These are phyloP conservation scores for Pseudopodoces humilis DNA, from an alignment of 2,113 vertebrate genomes.

Conservation along the genomic window DNA sequence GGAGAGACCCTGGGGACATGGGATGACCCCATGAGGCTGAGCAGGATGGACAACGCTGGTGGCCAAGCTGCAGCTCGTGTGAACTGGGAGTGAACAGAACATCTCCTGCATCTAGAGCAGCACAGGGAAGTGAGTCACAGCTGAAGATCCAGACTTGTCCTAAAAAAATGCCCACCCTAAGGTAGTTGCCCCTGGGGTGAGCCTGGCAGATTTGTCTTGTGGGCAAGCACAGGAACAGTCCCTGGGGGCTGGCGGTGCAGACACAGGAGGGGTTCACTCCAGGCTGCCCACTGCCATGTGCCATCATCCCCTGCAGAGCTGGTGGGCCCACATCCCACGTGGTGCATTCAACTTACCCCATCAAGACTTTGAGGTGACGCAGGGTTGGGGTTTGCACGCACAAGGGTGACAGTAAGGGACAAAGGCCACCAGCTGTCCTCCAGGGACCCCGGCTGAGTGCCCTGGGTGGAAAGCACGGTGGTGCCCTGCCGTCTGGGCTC, in stretches of 20 bases:
- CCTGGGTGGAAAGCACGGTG: background rate
- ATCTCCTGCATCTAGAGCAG: background rate
- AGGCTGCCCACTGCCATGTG: fast-evolving
- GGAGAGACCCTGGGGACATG: background rate
- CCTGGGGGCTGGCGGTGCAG: fast-evolving
- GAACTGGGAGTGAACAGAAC: background rate
- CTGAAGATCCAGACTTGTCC: background rate
- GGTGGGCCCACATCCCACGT: fast-evolving
- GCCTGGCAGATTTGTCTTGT: fast-evolving
- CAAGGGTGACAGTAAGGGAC: background rate
- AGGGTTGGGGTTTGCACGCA: background rate
- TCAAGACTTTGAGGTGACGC: fast-evolving
- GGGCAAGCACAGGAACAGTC: background rate
- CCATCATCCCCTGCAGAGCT: fast-evolving
- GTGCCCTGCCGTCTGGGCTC: conserved; percentile 45
- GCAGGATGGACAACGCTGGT: background rate
- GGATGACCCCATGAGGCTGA: fast-evolving
- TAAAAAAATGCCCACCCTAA: too few relatives aligned
- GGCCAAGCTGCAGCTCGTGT: fast-evolving
- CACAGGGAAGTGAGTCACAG: background rate
- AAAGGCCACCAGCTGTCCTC: conserved; percentile 35
- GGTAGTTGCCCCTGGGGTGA: fast-evolving
- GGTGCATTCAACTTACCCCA: fast-evolving
- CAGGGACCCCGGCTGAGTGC: background rate
- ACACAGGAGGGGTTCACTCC: fast-evolving